A percentile compares a stretch with the other conserved stretches of the same genome.
Evolutionary conservation across 2,797 vertebrate species (phyloP).

Genomic region (Hylomyscus alleni): DNA sequence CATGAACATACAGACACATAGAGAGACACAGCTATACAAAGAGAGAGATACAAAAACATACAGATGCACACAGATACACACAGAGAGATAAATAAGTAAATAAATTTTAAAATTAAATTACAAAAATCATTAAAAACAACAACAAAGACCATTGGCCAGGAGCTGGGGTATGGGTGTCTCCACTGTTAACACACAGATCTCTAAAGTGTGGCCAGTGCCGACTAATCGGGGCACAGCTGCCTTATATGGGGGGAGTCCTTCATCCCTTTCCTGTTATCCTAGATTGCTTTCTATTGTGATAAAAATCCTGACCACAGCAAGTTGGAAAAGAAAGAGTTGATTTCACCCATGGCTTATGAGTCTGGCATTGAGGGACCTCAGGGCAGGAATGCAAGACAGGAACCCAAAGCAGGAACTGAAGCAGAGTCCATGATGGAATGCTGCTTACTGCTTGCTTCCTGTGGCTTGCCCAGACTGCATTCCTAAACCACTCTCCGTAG

Average conservation of each 20-base stretch:
- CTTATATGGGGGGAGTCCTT: accelerated
- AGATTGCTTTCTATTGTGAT: not conserved
- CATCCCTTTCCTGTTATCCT: not conserved
- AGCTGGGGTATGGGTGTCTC: not conserved
- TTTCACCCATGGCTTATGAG: not conserved
- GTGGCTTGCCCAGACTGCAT: not conserved
- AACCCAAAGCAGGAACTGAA: not conserved
- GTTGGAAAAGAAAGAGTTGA: not conserved
- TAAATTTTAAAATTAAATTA: not conserved
- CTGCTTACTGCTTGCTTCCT: not conserved
- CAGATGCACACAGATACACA: not conserved
- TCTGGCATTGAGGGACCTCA: not conserved
- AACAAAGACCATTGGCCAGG: not conserved
- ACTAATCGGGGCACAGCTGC: no score
- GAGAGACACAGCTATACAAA: not conserved
- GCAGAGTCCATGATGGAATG: not conserved
- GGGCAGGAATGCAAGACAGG: not conserved
- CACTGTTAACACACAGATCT: not conserved
- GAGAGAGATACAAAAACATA: not conserved
- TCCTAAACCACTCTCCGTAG: not conserved
- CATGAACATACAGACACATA: not conserved
- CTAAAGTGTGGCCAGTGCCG: not conserved
- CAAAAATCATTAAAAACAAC: not conserved
- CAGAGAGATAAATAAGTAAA: not conserved
- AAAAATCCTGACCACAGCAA: not conserved